phyloP scores from a whole-genome alignment of 2,888 invertebrate genomes.

The Tridacna crocea region DNA sequence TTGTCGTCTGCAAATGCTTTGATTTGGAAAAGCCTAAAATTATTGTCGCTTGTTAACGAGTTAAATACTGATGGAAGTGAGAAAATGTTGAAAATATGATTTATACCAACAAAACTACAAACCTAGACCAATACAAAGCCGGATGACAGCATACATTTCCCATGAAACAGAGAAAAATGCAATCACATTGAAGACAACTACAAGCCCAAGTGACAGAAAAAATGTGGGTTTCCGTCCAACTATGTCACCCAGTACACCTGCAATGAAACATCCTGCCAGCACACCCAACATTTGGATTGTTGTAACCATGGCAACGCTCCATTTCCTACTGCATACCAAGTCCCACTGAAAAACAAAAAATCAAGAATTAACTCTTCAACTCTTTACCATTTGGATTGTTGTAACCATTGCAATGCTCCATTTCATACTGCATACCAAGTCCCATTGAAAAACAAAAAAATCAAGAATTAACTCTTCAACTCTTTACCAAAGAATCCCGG shows the following conservation, averaged over 20 bases:
- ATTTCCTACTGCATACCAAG: conserved; percentile 63
- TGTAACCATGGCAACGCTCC: conserved; percentile 62
- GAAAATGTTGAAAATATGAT: not conserved
- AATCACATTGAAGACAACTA: conserved; percentile 56
- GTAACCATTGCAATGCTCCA: conserved; percentile 63
- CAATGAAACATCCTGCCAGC: conserved; percentile 61
- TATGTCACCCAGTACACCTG: conserved; percentile 65
- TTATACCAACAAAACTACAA: not conserved
- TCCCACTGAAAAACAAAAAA: conserved; percentile 59
- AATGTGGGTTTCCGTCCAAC: conserved; percentile 69
- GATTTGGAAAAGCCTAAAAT: too few relatives aligned
- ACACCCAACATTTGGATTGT: conserved; percentile 72
- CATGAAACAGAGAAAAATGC: conserved; percentile 68
- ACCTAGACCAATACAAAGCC: conserved; percentile 64
- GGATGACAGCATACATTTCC: conserved; percentile 69
- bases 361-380: not conserved
- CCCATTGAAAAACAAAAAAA: conserved; percentile 56
- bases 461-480: not conserved
- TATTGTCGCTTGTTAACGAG: too few relatives aligned
- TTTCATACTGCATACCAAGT: conserved; percentile 63
- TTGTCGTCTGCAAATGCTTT: not conserved
- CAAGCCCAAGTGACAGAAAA: conserved; percentile 47
- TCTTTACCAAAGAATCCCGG: too few relatives aligned
- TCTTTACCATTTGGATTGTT: conserved; percentile 61
- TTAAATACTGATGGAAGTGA: too few relatives aligned